Evolutionary conservation across 2,797 vertebrate species (phyloP), one percentile per base, ranked within the genome.

Genomic region (Neopelma chrysocephalum): DNA sequence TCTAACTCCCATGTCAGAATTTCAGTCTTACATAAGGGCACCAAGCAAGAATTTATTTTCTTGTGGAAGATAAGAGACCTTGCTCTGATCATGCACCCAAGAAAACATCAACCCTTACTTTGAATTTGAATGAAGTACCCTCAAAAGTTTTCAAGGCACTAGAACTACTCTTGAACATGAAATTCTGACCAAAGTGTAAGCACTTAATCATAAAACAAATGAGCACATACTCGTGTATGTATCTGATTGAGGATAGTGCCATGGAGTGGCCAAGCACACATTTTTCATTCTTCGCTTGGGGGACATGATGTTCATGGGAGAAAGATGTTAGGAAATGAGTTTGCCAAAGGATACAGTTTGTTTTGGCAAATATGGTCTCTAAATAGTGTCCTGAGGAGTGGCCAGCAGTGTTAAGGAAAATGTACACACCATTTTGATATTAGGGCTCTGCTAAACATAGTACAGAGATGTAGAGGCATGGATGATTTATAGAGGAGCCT

Each of bases 391-490:
- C 60, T 45, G 31, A 69, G 70, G 12, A 15, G 29, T 75, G 60
- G 32, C 38, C 82, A 91, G 71, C 45, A 89, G 76, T 56, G 53
- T 48, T 76, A 87, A 92, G 34, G 62, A 83, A 94, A 96, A 87
- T 1, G 27, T 68, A 88, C n/a, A 51, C 51, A 84, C 62, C 71
- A 51, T 66, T 87, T 86, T 90, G 78, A 66, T 81, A 64, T 68
- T 29, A 89, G 32, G n/a, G 22, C 58, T 60, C 32, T 72, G 36
- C 73, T 96, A 97, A 97, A 94, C 64, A 82, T 82, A 94, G 92
- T 20, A 23, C 36, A 48, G 47, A 80, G 47, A 84, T 81, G 32
- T 31, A 82, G 51, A 81, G 27, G 27, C 29, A 57, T 22, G 51
- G 34, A 76, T 90, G 73, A 81, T 93, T 94, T 93, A 94, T 82